Percentiles rank a stretch among this genome's conserved stretches.
phyloP scores from a whole-genome alignment of 2,888 invertebrate genomes.

The Gymnosoma rotundatum region DNA sequence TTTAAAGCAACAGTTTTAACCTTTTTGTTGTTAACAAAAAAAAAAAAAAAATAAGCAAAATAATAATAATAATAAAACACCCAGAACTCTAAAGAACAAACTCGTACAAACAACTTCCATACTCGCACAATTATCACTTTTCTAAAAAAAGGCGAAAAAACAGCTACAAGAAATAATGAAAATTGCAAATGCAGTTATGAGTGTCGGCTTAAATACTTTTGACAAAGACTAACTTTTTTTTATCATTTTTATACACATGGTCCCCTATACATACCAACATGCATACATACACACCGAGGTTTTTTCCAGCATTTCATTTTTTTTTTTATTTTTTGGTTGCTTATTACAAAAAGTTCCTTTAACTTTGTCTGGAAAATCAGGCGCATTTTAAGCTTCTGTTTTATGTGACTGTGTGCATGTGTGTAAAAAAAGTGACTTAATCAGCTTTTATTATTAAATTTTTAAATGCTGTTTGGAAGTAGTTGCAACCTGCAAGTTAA shows the following conservation, averaged over 20 bases:
- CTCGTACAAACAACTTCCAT: slow-evolving; percentile 15
- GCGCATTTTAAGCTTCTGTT: slow-evolving; percentile 33
- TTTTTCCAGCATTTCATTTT: background rate
- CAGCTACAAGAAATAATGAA: slow-evolving; percentile 38
- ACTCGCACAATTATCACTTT: slow-evolving; percentile 61
- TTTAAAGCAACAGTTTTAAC: slow-evolving; percentile 10
- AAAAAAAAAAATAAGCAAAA: background rate
- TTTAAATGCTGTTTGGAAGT: slow-evolving; percentile 37
- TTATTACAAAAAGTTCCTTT: background rate
- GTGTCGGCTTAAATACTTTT: slow-evolving; percentile 60
- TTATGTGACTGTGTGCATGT: background rate
- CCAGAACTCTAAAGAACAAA: slow-evolving; percentile 4
- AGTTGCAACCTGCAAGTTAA: slow-evolving; percentile 38
- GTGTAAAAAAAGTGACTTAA: slow-evolving; percentile 62
- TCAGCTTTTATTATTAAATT: slow-evolving; percentile 57
- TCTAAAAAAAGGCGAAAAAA: slow-evolving; percentile 9
- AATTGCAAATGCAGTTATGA: slow-evolving; percentile 65
- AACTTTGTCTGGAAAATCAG: slow-evolving; percentile 12
- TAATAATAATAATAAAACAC: background rate
- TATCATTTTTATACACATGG: background rate
- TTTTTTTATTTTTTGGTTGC: too few relatives aligned
- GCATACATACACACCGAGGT: background rate
- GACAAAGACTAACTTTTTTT: slow-evolving; percentile 66
- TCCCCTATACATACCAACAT: background rate
- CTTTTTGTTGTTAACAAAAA: too few relatives aligned